Evolutionary conservation across 2,888 invertebrate genomes (phyloP).

Genomic region (Tricholauxania praeusta): DNA sequence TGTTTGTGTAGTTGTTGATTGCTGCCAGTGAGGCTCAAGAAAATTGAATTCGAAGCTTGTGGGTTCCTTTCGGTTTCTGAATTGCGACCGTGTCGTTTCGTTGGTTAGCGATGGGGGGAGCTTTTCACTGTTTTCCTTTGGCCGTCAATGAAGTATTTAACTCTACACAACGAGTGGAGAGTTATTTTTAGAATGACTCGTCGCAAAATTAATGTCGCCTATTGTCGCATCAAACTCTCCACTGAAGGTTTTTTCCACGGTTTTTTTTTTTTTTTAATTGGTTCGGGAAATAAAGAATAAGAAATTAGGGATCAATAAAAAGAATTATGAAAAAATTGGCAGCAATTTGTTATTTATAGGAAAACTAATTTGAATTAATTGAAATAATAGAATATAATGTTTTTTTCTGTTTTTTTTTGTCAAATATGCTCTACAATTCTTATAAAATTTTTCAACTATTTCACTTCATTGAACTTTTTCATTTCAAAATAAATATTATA

Average conservation of each 20-base stretch:
- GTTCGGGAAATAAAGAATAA: conserved; percentile 40
- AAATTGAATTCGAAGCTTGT: conserved; percentile 27
- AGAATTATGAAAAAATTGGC: conserved; percentile 25
- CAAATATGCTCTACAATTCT: too few relatives aligned
- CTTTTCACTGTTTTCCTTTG: conserved; percentile 25
- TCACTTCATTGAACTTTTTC: conserved; percentile 5
- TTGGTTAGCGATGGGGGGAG: conserved; percentile 36
- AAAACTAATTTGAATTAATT: too few relatives aligned
- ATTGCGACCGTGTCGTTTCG: conserved; percentile 27
- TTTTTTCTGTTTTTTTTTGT: too few relatives aligned
- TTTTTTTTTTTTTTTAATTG: conserved; percentile 34
- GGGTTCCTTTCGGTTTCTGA: conserved; percentile 14
- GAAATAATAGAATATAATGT: too few relatives aligned
- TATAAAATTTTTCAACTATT: not conserved
- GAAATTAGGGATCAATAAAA: not conserved
- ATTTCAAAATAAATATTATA: not conserved
- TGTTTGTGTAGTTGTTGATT: conserved; percentile 33
- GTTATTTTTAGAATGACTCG: conserved; percentile 5
- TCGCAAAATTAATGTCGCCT: conserved; percentile 25
- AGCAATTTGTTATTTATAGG: conserved; percentile 2
- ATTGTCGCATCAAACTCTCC: conserved; percentile 34
- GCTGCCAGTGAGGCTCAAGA: conserved; percentile 39
- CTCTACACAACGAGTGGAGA: conserved; percentile 28
- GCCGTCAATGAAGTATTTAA: conserved; percentile 29
- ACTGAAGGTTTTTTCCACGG: conserved; percentile 30